phyloP scores from a whole-genome alignment of 2,888 invertebrate species.

The Patella caerulea region DNA sequence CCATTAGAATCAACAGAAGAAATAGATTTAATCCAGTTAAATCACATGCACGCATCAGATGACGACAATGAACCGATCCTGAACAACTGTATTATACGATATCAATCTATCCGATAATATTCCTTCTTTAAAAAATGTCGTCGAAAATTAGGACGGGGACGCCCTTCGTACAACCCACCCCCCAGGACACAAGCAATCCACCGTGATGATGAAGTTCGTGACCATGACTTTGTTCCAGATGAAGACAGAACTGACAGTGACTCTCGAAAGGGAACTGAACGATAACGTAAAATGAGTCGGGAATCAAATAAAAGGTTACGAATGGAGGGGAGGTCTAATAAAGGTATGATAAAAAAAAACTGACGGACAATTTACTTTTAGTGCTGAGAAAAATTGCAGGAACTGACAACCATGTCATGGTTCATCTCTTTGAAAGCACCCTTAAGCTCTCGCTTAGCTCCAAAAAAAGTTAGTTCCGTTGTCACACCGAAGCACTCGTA shows the following conservation, averaged over 20 bases:
- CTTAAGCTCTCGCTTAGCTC: no score
- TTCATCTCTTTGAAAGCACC: no score
- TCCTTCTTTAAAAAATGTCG: not conserved
- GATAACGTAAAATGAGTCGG: not conserved
- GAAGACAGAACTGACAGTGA: not conserved
- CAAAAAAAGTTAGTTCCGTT: no score
- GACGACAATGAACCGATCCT: not conserved
- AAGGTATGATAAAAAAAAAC: not conserved
- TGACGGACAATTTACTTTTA: not conserved
- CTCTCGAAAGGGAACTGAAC: not conserved
- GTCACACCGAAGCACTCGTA: no score
- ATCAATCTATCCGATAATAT: not conserved
- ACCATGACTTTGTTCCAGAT: not conserved
- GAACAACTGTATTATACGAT: not conserved
- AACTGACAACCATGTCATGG: no score
- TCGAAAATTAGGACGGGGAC: no score
- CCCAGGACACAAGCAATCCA: not conserved
- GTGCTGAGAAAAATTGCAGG: not conserved
- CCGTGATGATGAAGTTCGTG: not conserved
- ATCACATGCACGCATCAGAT: not conserved
- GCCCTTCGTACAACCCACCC: no score
- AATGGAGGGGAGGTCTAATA: not conserved
- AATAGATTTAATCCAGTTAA: not conserved
- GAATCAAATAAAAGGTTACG: no score
- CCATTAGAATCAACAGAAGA: not conserved